A percentile compares a stretch with the other conserved stretches of the same genome.
Evolutionary conservation across 2,888 invertebrate species (phyloP).

Genomic region (Leucoma salicis): DNA sequence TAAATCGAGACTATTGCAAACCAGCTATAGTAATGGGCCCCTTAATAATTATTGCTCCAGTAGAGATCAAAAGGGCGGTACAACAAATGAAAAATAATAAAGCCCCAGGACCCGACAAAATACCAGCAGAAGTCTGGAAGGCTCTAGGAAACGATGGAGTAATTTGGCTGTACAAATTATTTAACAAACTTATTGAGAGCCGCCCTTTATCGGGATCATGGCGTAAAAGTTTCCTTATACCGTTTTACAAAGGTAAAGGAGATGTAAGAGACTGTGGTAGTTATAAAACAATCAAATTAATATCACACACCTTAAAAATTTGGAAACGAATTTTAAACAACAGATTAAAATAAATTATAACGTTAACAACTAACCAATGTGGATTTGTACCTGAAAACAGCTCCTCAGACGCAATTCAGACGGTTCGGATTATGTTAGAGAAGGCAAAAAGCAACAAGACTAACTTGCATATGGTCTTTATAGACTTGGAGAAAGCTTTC

Average conservation of each 20-base stretch:
- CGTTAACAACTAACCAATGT: neutral
- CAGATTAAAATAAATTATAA: neutral
- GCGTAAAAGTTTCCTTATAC: neutral
- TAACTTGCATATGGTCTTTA: too few species aligned
- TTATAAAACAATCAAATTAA: constrained; percentile 10
- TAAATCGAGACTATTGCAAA: too few species aligned
- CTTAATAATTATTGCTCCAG: neutral
- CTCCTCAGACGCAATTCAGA: too few species aligned
- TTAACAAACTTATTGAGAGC: neutral
- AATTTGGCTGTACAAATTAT: neutral
- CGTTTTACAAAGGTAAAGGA: constrained; percentile 4
- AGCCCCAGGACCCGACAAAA: neutral
- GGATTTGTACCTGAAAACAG: too few species aligned
- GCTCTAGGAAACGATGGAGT: neutral
- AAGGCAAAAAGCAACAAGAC: too few species aligned
- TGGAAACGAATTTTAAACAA: constrained; percentile 9
- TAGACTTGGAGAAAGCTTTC: too few species aligned
- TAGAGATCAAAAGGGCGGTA: constrained; percentile 1
- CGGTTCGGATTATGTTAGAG: too few species aligned
- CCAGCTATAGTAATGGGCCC: constrained; percentile 8
- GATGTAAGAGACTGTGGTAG: constrained; percentile 6
- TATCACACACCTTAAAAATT: constrained; percentile 7
- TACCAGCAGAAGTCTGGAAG: neutral
- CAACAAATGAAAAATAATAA: constrained; percentile 1
- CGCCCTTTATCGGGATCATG: neutral